Percentiles rank a stretch among this genome's conserved stretches.
Conservation (phyloP, 2,797 vertebrate species). For the Clarias fuscus region DNA sequence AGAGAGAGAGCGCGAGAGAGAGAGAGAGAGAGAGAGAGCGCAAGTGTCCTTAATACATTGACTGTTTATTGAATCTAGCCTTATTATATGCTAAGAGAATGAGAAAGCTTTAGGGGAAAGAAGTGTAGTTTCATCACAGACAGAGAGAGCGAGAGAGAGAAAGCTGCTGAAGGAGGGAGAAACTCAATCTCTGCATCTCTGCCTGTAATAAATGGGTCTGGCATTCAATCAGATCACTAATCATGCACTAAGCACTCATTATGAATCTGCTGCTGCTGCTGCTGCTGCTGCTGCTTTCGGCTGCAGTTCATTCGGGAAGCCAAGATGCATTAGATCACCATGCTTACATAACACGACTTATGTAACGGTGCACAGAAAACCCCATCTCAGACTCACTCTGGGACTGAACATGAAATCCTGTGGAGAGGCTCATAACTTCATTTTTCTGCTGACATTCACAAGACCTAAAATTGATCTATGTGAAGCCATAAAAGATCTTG, state of each 20-base stretch:
- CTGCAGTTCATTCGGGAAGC: constrained; percentile 42
- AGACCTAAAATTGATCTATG: background rate
- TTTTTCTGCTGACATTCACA: background rate
- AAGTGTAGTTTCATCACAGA: constrained; percentile 11
- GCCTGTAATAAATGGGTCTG: constrained; percentile 42
- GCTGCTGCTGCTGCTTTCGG: constrained; percentile 28
- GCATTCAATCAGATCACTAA: constrained; percentile 47
- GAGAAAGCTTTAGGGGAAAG: constrained; percentile 11
- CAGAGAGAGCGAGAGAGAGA: constrained; percentile 13
- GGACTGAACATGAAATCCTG: background rate
- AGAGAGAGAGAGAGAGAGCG: background rate
- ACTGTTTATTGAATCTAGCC: constrained; percentile 9
- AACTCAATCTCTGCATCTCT: constrained; percentile 16
- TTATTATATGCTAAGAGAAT: constrained; percentile 27
- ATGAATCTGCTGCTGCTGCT: constrained; percentile 42
- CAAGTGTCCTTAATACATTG: background rate
- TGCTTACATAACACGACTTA: constrained; percentile 28
- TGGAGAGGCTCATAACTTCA: background rate
- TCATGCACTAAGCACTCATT: constrained; percentile 47
- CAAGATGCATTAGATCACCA: constrained; percentile 25
- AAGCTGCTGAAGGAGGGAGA: constrained; percentile 7
- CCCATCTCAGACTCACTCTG: background rate
- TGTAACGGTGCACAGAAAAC: constrained; percentile 1
- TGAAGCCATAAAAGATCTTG: background rate
- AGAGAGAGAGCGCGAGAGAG: background rate